Percentiles rank a stretch among this genome's conserved stretches.
These are phyloP conservation scores for Eulemur rufifrons DNA, from an alignment of 2,113 vertebrate genomes.

Conservation along the genomic window DNA sequence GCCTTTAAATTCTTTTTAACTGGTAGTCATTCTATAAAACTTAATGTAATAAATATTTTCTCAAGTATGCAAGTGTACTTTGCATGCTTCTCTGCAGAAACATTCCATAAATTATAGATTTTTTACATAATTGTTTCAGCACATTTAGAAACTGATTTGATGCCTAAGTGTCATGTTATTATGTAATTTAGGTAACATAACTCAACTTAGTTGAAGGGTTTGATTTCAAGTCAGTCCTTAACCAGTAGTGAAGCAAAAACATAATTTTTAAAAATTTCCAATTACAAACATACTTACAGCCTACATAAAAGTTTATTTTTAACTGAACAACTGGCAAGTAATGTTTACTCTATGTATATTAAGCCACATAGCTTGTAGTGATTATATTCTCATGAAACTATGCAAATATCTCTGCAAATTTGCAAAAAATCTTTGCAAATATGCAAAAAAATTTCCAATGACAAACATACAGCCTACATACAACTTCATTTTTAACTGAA, in stretches of 20 bases:
- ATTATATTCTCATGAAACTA: no score
- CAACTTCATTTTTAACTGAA: no score
- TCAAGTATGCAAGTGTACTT: not conserved
- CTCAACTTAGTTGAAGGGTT: not conserved
- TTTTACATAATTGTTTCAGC: not conserved
- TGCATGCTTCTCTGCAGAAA: not conserved
- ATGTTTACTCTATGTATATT: not conserved
- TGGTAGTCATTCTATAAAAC: not conserved
- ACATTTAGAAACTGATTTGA: conserved; percentile 32
- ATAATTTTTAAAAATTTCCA: not conserved
- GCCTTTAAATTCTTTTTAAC: not conserved
- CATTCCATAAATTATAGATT: not conserved
- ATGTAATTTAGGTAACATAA: conserved; percentile 6
- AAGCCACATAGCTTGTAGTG: not conserved
- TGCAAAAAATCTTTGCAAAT: no score
- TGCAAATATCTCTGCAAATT: no score
- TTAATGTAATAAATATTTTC: not conserved
- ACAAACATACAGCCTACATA: no score
- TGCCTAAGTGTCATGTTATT: not conserved
- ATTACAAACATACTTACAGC: not conserved
- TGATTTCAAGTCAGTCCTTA: conserved; percentile 37
- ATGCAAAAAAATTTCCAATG: no score
- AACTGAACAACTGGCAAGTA: conserved; percentile 10
- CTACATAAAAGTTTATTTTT: conserved; percentile 22
- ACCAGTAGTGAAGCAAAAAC: conserved; percentile 23